Conservation (phyloP, 2,113 vertebrate genomes). For the Daphoenositta chrysoptera region DNA sequence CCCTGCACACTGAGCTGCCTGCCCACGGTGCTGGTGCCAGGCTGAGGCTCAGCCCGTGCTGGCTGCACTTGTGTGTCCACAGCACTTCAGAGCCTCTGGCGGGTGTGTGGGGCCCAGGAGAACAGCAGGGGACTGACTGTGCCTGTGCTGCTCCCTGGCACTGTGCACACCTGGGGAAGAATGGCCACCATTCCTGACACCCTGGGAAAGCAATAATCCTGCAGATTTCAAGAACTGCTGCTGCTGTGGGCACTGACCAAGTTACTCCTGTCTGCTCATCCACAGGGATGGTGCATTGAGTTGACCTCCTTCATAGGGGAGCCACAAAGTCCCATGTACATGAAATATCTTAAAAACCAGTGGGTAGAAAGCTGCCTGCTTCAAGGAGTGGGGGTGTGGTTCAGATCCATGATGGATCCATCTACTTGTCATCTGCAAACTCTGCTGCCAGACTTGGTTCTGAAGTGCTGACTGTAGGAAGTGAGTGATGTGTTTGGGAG, state of each 20-base stretch:
- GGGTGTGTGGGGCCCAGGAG: neutral
- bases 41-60: rapidly evolving
- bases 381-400: neutral
- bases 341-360: neutral
- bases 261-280: neutral
- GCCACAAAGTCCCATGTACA: rapidly evolving
- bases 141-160: neutral
- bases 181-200: rapidly evolving
- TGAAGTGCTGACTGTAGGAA: neutral
- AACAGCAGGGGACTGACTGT: neutral
- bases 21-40: rapidly evolving
- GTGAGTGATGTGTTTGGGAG: neutral
- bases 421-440: neutral
- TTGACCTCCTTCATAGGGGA: neutral
- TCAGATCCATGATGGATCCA: neutral
- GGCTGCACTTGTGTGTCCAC: neutral
- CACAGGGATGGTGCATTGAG: neutral
- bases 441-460: neutral
- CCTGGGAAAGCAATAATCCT: neutral
- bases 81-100: neutral
- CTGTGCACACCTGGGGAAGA: neutral
- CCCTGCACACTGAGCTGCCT: neutral
- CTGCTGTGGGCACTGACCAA: neutral
- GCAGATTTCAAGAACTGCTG: rapidly evolving
- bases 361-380: neutral